A percentile compares a stretch with the other conserved stretches of the same genome.
Conservation (phyloP, 2,888 invertebrate genomes). For the Drosophila yooni region DNA sequence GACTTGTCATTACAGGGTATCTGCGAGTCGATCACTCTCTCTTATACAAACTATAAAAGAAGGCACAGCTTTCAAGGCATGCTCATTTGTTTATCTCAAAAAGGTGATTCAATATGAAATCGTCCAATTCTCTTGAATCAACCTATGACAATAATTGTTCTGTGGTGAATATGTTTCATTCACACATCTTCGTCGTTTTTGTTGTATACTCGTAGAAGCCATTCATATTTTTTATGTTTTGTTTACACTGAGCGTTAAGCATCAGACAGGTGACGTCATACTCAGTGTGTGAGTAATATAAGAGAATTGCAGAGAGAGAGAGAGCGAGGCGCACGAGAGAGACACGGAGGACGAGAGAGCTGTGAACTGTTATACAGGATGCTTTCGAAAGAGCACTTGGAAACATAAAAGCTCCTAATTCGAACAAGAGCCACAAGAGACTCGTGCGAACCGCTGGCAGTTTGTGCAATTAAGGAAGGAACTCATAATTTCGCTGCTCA, state of each 20-base stretch:
- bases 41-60: neutral
- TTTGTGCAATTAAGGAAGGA: constrained; percentile 73
- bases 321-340: constrained; percentile 10
- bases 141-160: neutral
- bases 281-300: constrained; percentile 34
- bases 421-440: constrained; percentile 11
- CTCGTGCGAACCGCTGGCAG: constrained; percentile 20
- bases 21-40: neutral
- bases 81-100: neutral
- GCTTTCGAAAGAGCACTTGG: constrained; percentile 28
- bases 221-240: constrained; percentile 68
- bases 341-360: constrained; percentile 2
- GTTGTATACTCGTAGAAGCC: constrained; percentile 29
- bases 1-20: neutral
- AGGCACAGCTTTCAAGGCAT: neutral
- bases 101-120: neutral
- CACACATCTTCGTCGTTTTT: constrained; percentile 33
- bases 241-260: constrained; percentile 65
- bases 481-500: constrained; percentile 76
- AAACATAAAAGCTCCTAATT: constrained; percentile 14
- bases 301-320: constrained; percentile 30
- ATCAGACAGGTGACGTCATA: constrained; percentile 59
- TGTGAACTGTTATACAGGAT: constrained; percentile 48
- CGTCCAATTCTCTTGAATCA: neutral
- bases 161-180: constrained; percentile 53